Conservation (phyloP, 2,888 invertebrate genomes). For the Pristionchus entomophagus region DNA sequence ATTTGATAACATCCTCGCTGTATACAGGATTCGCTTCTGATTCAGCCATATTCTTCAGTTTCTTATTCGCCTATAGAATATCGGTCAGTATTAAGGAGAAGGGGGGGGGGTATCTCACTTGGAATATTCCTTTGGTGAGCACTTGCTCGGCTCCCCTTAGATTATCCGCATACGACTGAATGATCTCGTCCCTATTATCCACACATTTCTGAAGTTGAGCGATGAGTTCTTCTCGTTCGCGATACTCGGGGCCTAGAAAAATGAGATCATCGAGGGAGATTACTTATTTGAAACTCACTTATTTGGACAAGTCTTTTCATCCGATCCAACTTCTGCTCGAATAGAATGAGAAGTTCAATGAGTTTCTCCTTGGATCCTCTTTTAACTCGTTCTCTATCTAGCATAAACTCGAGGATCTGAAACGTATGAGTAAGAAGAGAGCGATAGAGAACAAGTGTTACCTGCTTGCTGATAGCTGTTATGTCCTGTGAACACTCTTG, state of each 20-base stretch:
- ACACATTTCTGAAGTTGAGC: conserved; percentile 46
- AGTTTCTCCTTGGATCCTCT: conserved; percentile 27
- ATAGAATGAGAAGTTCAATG: neutral
- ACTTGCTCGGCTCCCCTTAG: conserved; percentile 36
- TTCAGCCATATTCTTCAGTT: conserved; percentile 61
- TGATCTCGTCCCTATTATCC: conserved; percentile 38
- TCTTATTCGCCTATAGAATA: conserved; percentile 62
- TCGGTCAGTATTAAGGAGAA: neutral
- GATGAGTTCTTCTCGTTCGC: conserved; percentile 41
- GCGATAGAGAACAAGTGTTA: neutral
- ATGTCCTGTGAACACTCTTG: conserved; percentile 40
- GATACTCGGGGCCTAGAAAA: conserved; percentile 32
- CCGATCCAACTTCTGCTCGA: conserved; percentile 14
- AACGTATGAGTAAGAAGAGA: neutral
- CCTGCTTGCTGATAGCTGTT: conserved; percentile 24
- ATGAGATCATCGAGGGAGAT: neutral
- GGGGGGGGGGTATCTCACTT: neutral
- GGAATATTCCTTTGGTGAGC: conserved; percentile 42
- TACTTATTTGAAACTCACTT: neutral
- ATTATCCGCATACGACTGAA: conserved; percentile 41
- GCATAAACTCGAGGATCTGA: conserved; percentile 35
- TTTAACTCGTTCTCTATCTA: conserved; percentile 6
- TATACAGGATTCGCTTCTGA: conserved; percentile 64
- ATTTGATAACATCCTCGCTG: conserved; percentile 68
- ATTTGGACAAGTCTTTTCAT: conserved; percentile 26